Base-by-base conservation (phyloP, 2,888 invertebrate species). In the Patella ulyssiponensis region DNA sequence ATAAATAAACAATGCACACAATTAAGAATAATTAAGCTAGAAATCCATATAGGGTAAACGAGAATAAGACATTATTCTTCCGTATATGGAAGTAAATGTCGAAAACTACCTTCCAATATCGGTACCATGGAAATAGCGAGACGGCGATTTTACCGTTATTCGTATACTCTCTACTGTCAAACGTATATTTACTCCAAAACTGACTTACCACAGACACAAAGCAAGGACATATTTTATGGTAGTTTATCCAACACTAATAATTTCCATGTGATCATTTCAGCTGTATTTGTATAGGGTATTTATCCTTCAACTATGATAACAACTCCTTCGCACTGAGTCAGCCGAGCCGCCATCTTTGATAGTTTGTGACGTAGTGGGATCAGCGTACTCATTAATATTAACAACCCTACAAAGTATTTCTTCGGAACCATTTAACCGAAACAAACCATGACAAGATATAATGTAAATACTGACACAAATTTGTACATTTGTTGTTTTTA, bases 1-100 rank as follows among this genome's bases (percentile, higher is more conserved):
- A 96, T 93, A 94, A 92, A 92, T 92, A 92, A 90, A 92, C 91
- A 82, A 83, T 64, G 23, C 20, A 44, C 44, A 44, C 9, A 44
- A 44, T 44, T 44, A 44, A 9, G 44, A 9, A 44, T 44, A 85
- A 84, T 76, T 54, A 15, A 71, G 9, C 51, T 69, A 75, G 27
- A n/a, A 1, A 33, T 58, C 3, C 15, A 69, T 15, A 72, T 71
- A 27, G 52, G 53, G 20, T 73, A 17, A n/a, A 54, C 20, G 14
- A 11, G 54, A 52, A 53, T 52, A 23, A 11, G 20, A 23, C n/a
- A 11, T 52, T 52, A 15, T 53, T 20, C 17, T n/a, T 20, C 52
- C 15, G 52, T 23, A 52, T 44, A 44, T 44, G 44, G 44, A 44
- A 44, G 44, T 44, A 44, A 44, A 44, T 9, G 9, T 44, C 9